Conservation (phyloP, 2,888 invertebrate species). For the Sinhomidia bicolor region DNA sequence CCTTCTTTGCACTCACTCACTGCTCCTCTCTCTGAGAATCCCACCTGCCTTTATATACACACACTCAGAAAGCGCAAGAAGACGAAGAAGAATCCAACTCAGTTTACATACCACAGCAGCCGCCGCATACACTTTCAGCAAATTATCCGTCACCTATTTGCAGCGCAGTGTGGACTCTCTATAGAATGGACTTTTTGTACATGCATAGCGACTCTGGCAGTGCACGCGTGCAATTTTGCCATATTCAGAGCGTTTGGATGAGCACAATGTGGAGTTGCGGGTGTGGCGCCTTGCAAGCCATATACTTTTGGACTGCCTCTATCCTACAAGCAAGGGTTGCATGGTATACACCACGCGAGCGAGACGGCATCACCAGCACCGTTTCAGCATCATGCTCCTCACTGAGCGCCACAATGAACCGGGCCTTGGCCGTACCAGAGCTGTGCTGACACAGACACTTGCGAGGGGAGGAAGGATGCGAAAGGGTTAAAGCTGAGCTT, state of each 20-base stretch:
- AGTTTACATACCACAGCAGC: not conserved
- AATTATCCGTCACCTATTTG: not conserved
- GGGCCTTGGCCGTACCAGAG: not conserved
- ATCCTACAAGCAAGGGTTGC: not conserved
- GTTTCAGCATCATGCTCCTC: not conserved
- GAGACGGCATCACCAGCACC: not conserved
- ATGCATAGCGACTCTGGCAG: not conserved
- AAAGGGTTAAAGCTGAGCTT: not conserved
- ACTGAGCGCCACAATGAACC: not conserved
- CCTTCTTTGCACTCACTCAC: not conserved
- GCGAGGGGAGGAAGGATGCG: not conserved
- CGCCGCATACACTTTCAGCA: not conserved
- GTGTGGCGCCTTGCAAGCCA: not conserved
- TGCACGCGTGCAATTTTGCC: not conserved
- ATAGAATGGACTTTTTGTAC: not conserved
- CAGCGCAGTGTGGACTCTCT: not conserved
- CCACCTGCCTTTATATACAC: not conserved
- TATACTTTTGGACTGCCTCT: not conserved
- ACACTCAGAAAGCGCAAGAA: too few species aligned
- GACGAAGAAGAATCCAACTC: constrained; percentile 5
- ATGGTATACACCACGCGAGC: not conserved
- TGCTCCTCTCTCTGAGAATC: not conserved
- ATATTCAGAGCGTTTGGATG: not conserved
- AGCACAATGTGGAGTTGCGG: not conserved
- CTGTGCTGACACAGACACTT: not conserved